phyloP scores from a whole-genome alignment of 2,797 vertebrate species.

The Parauchenoglanis ngamensis region DNA sequence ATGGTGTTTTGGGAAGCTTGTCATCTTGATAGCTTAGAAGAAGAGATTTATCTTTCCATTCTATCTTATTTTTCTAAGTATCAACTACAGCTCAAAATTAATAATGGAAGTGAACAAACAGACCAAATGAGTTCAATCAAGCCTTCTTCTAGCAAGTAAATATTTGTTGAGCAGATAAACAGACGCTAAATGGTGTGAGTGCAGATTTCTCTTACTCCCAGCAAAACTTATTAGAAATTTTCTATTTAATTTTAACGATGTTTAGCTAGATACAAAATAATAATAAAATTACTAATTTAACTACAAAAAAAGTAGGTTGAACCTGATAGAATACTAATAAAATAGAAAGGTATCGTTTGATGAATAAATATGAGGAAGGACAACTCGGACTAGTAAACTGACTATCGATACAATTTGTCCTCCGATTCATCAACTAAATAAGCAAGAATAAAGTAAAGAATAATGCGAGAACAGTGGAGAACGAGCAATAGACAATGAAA shows the following conservation, averaged over 20 bases:
- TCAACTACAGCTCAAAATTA: not conserved
- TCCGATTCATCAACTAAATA: not conserved
- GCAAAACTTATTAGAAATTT: not conserved
- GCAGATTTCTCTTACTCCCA: not conserved
- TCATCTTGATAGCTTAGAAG: not conserved
- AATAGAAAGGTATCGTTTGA: not conserved
- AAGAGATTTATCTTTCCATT: not conserved
- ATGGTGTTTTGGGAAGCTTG: not conserved
- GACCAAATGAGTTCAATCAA: slow-evolving; percentile 4
- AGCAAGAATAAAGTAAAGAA: slow-evolving; percentile 28
- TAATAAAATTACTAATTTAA: not conserved
- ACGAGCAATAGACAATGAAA: slow-evolving; percentile 56
- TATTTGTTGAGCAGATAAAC: slow-evolving; percentile 17
- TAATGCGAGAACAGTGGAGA: slow-evolving; percentile 2
- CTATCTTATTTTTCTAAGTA: not conserved
- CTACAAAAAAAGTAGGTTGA: not conserved
- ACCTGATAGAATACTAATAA: not conserved
- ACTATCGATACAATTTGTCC: not conserved
- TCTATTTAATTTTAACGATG: not conserved
- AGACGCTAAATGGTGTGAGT: not conserved
- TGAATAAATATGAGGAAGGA: not conserved
- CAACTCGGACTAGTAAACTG: not conserved
- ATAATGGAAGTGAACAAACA: slow-evolving; percentile 11
- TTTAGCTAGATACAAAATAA: not conserved
- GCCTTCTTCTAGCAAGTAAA: slow-evolving; percentile 1